These are phyloP conservation scores for Corythornis madagascariensis DNA, from an alignment of 2,113 vertebrate species.

Conservation along the genomic window DNA sequence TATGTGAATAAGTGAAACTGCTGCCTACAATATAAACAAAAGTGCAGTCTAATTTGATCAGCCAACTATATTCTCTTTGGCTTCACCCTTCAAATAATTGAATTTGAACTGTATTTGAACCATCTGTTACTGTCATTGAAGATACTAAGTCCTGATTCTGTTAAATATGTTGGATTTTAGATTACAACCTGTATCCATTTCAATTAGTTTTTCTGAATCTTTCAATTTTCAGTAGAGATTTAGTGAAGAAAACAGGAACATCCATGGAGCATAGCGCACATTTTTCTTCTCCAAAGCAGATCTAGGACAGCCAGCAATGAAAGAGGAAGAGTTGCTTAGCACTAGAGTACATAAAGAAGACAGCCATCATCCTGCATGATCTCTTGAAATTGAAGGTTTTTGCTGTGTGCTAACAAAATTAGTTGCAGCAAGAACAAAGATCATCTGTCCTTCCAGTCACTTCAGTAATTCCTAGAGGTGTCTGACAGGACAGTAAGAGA, in stretches of 20 bases:
- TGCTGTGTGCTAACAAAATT: background rate
- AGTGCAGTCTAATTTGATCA: background rate
- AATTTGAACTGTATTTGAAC: background rate
- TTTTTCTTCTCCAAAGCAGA: background rate
- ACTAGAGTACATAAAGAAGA: background rate
- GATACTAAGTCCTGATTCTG: background rate
- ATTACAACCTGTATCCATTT: background rate
- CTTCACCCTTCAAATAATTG: background rate
- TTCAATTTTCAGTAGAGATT: background rate
- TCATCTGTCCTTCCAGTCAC: background rate
- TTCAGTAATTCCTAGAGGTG: background rate
- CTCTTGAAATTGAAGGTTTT: background rate
- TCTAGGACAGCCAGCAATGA: background rate
- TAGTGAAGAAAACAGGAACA: background rate
- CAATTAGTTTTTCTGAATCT: background rate
- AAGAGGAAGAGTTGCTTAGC: background rate
- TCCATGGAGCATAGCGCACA: background rate
- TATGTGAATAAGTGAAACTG: background rate
- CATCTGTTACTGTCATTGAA: background rate
- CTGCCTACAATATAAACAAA: background rate
- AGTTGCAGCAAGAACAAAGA: background rate
- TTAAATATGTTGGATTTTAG: background rate
- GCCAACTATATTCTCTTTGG: background rate
- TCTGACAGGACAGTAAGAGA: background rate
- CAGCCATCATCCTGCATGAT: background rate